Percentiles rank a stretch among this genome's conserved stretches.
These are phyloP conservation scores for Streptopelia turtur DNA, from an alignment of 2,797 vertebrate species.

Conservation along the genomic window DNA sequence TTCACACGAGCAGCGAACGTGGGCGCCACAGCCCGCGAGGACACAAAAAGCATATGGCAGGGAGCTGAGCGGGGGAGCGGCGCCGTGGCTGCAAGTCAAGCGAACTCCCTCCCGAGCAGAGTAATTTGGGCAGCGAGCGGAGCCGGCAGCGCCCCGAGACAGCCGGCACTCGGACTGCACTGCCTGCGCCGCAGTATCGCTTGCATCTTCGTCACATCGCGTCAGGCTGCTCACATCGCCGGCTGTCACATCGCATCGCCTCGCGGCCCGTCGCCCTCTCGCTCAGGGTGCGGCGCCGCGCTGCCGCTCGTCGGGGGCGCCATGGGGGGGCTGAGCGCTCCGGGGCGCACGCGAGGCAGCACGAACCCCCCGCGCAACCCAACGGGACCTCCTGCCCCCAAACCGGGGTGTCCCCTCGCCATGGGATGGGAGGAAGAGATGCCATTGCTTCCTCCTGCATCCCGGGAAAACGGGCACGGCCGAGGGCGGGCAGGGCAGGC, in stretches of 20 bases:
- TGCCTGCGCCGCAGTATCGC: constrained; percentile 40
- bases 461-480: fast-evolving
- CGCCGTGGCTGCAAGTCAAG: neutral
- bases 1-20: fast-evolving
- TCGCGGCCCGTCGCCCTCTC: neutral
- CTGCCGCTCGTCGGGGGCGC: neutral
- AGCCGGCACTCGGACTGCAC: neutral
- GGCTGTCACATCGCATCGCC: constrained; percentile 47
- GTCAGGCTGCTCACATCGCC: constrained; percentile 68
- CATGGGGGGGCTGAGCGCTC: fast-evolving
- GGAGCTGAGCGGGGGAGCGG: neutral
- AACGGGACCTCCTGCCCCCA: fast-evolving
- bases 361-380: fast-evolving
- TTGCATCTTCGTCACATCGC: constrained; percentile 64
- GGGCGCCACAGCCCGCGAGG: neutral
- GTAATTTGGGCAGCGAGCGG: constrained; percentile 34
- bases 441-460: fast-evolving
- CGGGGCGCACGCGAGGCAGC: fast-evolving
- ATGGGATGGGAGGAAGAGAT: fast-evolving
- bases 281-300: neutral
- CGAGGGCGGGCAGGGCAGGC: fast-evolving
- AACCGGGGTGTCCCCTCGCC: fast-evolving
- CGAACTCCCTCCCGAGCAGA: neutral
- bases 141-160: constrained; percentile 9
- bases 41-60: neutral